phyloP scores from a whole-genome alignment of 2,888 invertebrate genomes.

The Byasa hedistus region DNA sequence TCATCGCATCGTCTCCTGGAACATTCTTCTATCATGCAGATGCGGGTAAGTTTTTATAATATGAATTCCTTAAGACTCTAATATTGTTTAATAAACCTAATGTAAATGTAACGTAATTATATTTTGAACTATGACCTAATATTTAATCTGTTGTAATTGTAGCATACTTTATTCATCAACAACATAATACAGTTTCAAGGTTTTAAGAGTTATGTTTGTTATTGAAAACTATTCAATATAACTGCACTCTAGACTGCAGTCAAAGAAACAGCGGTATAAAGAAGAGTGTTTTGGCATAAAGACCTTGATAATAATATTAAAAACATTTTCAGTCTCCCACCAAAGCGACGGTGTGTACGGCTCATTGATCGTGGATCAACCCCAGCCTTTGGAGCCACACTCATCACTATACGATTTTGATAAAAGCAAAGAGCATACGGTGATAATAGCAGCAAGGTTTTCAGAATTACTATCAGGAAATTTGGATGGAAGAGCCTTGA shows the following conservation, averaged over 20 bases:
- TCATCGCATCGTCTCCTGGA: constrained; percentile 83
- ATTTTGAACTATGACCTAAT: no score
- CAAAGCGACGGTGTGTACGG: constrained; percentile 82
- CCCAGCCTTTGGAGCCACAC: constrained; percentile 65
- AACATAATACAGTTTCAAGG: no score
- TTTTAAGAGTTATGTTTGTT: no score
- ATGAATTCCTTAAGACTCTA: background rate
- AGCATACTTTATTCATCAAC: no score
- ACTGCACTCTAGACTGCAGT: background rate
- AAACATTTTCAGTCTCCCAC: constrained; percentile 72
- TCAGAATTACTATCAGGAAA: constrained; percentile 78
- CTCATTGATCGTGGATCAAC: constrained; percentile 76
- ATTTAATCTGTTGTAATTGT: no score
- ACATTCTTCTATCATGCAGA: constrained; percentile 88
- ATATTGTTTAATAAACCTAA: no score
- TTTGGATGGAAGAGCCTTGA: constrained; percentile 54
- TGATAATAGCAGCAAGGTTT: constrained; percentile 75
- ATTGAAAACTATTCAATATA: no score
- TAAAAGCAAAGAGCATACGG: constrained; percentile 65
- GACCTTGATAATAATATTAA: background rate
- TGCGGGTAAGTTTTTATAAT: constrained; percentile 63
- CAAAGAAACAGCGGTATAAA: no score
- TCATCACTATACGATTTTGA: constrained; percentile 67
- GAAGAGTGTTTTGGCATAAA: background rate
- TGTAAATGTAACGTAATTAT: no score